Evolutionary conservation across 2,888 invertebrate genomes (phyloP).

Genomic region (Diaphora mendica): DNA sequence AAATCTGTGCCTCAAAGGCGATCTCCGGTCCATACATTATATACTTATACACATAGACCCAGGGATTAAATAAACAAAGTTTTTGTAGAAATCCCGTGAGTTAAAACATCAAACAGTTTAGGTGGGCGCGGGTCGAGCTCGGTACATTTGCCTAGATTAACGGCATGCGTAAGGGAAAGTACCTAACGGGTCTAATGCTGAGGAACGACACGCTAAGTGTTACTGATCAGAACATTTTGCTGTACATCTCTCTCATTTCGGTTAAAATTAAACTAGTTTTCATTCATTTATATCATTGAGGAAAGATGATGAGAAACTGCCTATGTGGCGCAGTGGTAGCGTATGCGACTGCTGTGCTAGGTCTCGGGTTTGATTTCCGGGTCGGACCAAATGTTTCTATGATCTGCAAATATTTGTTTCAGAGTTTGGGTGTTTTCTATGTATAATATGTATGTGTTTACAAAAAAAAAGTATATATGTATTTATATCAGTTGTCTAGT

Average conservation of each 20-base stretch:
- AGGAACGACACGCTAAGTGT: conserved; percentile 44
- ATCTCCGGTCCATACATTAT: conserved; percentile 27
- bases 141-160: conserved; percentile 77
- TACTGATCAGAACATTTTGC: neutral
- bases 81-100: conserved; percentile 67
- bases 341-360: too few species aligned
- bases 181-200: conserved; percentile 53
- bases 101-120: conserved; percentile 80
- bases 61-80: conserved; percentile 78
- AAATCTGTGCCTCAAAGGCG: conserved; percentile 15
- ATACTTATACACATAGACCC: conserved; percentile 36
- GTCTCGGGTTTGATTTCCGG: too few species aligned
- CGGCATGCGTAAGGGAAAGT: conserved; percentile 65
- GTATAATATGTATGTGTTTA: too few species aligned
- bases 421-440: too few species aligned
- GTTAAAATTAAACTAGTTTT: neutral
- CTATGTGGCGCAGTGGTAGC: too few species aligned
- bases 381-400: too few species aligned
- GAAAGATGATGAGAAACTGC: too few species aligned
- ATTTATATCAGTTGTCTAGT: too few species aligned
- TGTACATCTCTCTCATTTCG: neutral
- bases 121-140: conserved; percentile 49
- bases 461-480: too few species aligned
- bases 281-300: neutral
- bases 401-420: too few species aligned